Base-by-base conservation (phyloP, 1,140 invertebrate species). In the Ylistrum balloti region DNA sequence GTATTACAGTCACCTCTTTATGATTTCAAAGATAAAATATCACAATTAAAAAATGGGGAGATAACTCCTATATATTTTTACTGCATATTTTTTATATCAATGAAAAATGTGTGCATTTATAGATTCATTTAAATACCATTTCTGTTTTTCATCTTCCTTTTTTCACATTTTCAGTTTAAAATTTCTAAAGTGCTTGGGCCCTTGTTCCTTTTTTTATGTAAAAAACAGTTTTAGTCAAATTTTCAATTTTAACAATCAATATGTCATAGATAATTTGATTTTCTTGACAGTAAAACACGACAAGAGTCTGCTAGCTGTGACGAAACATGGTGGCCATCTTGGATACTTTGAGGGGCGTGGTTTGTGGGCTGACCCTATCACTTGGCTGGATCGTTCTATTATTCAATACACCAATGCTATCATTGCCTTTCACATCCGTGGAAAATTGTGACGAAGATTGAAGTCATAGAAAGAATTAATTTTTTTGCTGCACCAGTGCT, bases 251-350 rank as follows among this genome's bases (percentile, higher is more conserved):
- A 38, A 13, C 35, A 9, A 45, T 15, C 10, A 28, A 74, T 28
- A 74, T 74, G 9, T 28, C n/a, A 74, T 74, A 28, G 28, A 74
- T 33, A 17, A 35, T 33, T 89, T 1, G 28, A 35, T 33, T 89
- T 1, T 89, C 94, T 91, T 97, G 97, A 85, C 96, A 98, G 98
- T 96, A 92, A 97, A 96, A 20, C 97, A 97, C 91, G 96, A 97
- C 33, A 97, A 98, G 90, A 96, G 97, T 2, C 96, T 98, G 88
- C 98, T 98, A 93, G 96, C 98, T 33, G 97, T 98, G 94, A 96
- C 98, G 5, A 98, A 98, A 28, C 98, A 99, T 95, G 98, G 98
- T 10, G 98, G 98, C 13, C 98, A 99, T 96, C 96, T 99, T 90
- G 98, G 98, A 38, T 99, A 98, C 95, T 99, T 99, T 95, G 98